These are phyloP conservation scores for Eupithecia inturbata DNA, from an alignment of 2,888 invertebrate species.

Conservation along the genomic window DNA sequence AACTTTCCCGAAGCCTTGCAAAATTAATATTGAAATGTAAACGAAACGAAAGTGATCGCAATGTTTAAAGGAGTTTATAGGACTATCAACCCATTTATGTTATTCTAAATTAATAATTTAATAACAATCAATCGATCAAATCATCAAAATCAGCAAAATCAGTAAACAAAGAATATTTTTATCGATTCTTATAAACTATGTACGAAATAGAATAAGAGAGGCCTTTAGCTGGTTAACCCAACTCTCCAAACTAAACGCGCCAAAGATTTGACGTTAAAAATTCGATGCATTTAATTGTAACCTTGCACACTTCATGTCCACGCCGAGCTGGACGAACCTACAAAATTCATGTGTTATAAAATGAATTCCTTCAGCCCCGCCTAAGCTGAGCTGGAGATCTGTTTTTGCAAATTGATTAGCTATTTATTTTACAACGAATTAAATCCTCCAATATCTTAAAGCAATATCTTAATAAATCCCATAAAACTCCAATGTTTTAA, in stretches of 20 bases:
- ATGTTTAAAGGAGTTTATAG: not conserved
- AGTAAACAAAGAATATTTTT: not conserved
- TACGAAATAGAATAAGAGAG: not conserved
- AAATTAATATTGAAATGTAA: not conserved
- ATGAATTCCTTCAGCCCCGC: not conserved
- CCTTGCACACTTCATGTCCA: not conserved
- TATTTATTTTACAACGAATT: slow-evolving; percentile 46
- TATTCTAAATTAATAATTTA: too few relatives aligned
- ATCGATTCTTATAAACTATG: not conserved
- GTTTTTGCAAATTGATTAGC: not conserved
- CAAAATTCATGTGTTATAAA: not conserved
- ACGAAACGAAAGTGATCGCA: not conserved
- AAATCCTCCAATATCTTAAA: slow-evolving; percentile 72
- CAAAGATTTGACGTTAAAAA: not conserved
- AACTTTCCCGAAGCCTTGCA: not conserved
- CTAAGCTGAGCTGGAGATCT: not conserved
- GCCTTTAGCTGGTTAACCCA: not conserved
- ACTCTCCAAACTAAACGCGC: not conserved
- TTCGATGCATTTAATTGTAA: not conserved
- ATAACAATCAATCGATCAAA: too few relatives aligned
- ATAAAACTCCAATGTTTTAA: slow-evolving; percentile 83
- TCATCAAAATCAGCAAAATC: too few relatives aligned
- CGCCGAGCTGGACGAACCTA: not conserved
- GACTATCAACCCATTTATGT: not conserved
- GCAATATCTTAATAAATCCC: slow-evolving; percentile 82